phyloP scores from a whole-genome alignment of 2,888 invertebrate species.

The Bruchidius siliquastri region DNA sequence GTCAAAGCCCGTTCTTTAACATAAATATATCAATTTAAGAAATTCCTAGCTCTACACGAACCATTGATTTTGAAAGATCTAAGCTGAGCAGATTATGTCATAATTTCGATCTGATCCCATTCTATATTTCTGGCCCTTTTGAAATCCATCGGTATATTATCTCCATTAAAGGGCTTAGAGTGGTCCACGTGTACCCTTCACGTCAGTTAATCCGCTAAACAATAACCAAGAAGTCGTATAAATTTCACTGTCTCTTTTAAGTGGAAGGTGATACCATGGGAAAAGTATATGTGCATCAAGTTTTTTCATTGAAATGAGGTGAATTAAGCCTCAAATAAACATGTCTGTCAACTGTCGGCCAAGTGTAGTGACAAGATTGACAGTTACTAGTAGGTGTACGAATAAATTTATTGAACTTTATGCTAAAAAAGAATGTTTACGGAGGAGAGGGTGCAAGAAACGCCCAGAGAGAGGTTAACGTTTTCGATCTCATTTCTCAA shows the following conservation, averaged over 20 bases:
- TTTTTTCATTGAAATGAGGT: too few relatives aligned
- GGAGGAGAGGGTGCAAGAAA: too few relatives aligned
- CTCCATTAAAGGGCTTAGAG: background rate
- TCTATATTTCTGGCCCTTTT: slow-evolving; percentile 5
- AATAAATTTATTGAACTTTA: too few relatives aligned
- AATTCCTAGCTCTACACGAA: slow-evolving; percentile 4
- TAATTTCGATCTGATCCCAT: slow-evolving; percentile 17
- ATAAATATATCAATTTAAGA: slow-evolving; percentile 11
- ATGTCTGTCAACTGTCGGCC: too few relatives aligned
- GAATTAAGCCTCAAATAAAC: too few relatives aligned
- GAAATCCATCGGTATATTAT: background rate
- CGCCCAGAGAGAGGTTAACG: too few relatives aligned
- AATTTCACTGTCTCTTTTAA: too few relatives aligned
- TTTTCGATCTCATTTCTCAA: too few relatives aligned
- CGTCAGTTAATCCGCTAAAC: background rate
- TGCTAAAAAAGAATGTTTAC: too few relatives aligned
- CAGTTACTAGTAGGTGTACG: too few relatives aligned
- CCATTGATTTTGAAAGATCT: slow-evolving; percentile 14
- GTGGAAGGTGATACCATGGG: background rate
- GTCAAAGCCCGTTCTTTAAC: background rate
- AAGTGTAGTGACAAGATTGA: too few relatives aligned
- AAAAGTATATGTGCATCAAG: background rate
- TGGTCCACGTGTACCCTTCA: background rate
- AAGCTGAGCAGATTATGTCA: slow-evolving; percentile 21
- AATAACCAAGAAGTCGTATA: background rate